Base-by-base conservation (phyloP, 2,113 vertebrate species). In the Etheostoma cragini region DNA sequence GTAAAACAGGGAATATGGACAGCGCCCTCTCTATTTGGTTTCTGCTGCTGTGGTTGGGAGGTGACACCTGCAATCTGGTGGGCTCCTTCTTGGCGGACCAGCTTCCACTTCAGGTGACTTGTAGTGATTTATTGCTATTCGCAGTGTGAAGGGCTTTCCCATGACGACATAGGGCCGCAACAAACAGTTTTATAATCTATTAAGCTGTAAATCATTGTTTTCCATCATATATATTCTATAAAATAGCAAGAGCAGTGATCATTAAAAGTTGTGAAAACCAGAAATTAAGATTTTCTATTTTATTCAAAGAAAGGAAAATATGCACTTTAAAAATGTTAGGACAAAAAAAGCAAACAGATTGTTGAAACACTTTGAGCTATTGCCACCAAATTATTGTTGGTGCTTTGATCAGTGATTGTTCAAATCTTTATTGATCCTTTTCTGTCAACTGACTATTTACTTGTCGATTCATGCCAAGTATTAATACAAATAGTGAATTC, bases 61-160 rank as follows among this genome's bases (percentile, higher is more conserved):
- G 98, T 1, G 98, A 99, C 87, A 94, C 95, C n/a, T 97, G 97
- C 22, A 99, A 99, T 83, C 94, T 99, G 68, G 83, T 97, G 1
- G 98, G 98, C 7, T 98, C 98, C 17, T 97, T 97, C 90, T 94
- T 99, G 62, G 97, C 98, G 0, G 83, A 99, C 38, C 98, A 99
- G 89, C 94, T 99, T 78, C 97, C 98, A 0, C 94, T 99, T 72
- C 98, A 99, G 97, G 98, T 99, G 85, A 88, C 56, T 38, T 67
- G 26, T 30, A 21, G 22, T 46, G 24, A 16, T 17, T 64, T 33
- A 8, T 6, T 4, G 11, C 8, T 61, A 66, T 13, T 6, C 13
- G 38, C 10, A 26, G 8, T 30, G 15, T 16, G 24, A 30, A 8
- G 26, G 1, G 54, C 8, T 33, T 54, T 30, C 24, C n/a, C 12